phyloP scores from a whole-genome alignment of 2,113 vertebrate species.

The Scopus umbretta region DNA sequence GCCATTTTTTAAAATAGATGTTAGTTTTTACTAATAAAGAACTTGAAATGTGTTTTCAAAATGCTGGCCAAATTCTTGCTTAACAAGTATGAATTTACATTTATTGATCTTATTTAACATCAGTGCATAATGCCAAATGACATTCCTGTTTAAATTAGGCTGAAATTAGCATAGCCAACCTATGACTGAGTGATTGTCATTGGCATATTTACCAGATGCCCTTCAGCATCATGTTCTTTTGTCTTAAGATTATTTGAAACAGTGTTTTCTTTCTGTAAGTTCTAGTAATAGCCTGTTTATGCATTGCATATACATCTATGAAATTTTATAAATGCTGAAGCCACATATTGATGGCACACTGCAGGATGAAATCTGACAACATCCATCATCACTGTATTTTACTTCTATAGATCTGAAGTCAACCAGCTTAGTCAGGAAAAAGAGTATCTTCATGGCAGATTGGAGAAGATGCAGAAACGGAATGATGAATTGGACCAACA shows the following conservation, averaged over 20 bases:
- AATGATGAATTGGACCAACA: slow-evolving; percentile 87
- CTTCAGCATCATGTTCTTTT: neutral
- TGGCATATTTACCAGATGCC: neutral
- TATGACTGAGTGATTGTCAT: neutral
- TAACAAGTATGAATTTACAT: neutral
- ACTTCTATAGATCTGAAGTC: slow-evolving; percentile 75
- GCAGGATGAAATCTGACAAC: slow-evolving; percentile 53
- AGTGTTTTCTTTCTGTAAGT: neutral
- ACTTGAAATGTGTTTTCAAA: neutral
- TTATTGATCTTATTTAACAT: slow-evolving; percentile 1
- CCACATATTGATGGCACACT: slow-evolving; percentile 29
- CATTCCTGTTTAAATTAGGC: neutral
- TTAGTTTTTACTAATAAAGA: neutral
- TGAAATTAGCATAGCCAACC: neutral
- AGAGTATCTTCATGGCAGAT: slow-evolving; percentile 74
- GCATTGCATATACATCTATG: slow-evolving; percentile 2
- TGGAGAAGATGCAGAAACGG: slow-evolving; percentile 80
- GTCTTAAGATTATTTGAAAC: neutral
- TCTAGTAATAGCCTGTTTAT: slow-evolving; percentile 38
- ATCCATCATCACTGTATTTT: slow-evolving; percentile 50
- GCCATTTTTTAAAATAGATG: neutral
- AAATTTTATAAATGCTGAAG: slow-evolving; percentile 35
- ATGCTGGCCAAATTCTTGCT: neutral
- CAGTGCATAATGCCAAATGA: neutral
- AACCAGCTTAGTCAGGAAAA: slow-evolving; percentile 85